Evolutionary conservation across 2,797 vertebrate species (phyloP).

Genomic region (Chanos chanos): DNA sequence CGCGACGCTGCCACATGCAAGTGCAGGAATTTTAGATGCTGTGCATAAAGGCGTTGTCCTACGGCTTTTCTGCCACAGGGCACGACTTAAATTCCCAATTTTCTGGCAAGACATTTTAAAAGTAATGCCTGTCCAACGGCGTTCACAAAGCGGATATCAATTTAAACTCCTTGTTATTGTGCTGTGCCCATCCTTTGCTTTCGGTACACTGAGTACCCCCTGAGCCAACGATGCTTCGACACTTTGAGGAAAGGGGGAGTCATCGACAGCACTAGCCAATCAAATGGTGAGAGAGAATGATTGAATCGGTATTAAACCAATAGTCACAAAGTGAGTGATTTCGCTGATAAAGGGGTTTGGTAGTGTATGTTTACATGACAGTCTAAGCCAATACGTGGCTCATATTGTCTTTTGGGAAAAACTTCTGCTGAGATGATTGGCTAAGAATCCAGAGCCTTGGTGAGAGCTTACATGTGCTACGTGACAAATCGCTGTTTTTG

Average conservation of each 20-base stretch:
- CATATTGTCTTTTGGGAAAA: neutral
- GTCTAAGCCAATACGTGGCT: slow-evolving; percentile 39
- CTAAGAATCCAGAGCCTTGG: neutral
- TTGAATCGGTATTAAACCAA: slow-evolving; percentile 22
- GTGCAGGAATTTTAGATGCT: slow-evolving; percentile 30
- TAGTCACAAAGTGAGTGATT: neutral
- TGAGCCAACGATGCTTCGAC: too few species aligned
- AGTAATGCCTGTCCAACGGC: too few species aligned
- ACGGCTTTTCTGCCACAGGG: slow-evolving; percentile 51
- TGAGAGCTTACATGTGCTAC: slow-evolving; percentile 42
- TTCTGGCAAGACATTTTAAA: slow-evolving; percentile 64
- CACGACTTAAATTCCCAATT: slow-evolving; percentile 44
- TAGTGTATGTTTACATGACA: slow-evolving; percentile 24
- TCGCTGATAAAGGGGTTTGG: neutral
- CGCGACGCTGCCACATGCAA: slow-evolving; percentile 44
- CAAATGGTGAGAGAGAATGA: neutral
- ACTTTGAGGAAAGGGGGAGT: neutral
- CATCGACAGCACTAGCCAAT: slow-evolving; percentile 26
- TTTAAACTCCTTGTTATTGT: too few species aligned
- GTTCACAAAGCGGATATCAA: too few species aligned
- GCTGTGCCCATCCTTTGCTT: too few species aligned
- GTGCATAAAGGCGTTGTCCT: slow-evolving; percentile 29
- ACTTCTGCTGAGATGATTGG: slow-evolving; percentile 36
- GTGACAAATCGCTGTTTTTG: slow-evolving; percentile 36
- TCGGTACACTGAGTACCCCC: too few species aligned